Evolutionary conservation across 2,888 invertebrate species (phyloP), one percentile per base, ranked within the genome.

Genomic region (Exocentrus adspersus): DNA sequence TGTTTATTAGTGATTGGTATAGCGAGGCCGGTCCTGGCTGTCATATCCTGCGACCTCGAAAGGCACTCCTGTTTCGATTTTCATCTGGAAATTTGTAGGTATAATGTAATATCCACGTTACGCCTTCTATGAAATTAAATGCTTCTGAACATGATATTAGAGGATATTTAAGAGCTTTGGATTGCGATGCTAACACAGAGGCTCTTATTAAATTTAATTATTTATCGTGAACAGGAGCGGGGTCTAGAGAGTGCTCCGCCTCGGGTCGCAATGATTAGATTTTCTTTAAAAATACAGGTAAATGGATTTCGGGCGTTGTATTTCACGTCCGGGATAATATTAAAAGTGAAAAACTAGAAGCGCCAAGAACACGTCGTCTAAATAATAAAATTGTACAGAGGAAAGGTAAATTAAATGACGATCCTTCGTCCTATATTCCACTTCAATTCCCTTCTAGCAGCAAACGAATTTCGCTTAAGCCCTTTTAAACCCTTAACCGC

Each of bases 91-190:
- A 63, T 57, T 65, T 65, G 62, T 60, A 43, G 53, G 57, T 9
- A n/a, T 56, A 51, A 65, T 62, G 58, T 59, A 67, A 64, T 64
- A 61, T 61, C 61, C 50, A 30, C 54, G 19, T 52, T 52, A 46
- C 45, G 56, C 62, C 65, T 58, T 60, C 51, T 53, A 61, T 61
- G 64, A 63, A 68, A 68, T 68, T 68, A 68, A 68, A 68, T 64
- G 68, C 41, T 50, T 60, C 46, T 32, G 52, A 62, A 68, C 65
- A 61, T 58, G 65, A 65, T 64, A 68, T 68, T 65, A 60, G 54
- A 42, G 32, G 54, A 64, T 62, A 62, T 62, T 62, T 63, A 60
- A 60, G 65, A 58, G 58, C 61, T 60, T 32, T 59, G 48, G 19
- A 37, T 41, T 48, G 48, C 28, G 48, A 48, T 37, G 32, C 51